Base-by-base conservation (phyloP, 2,113 vertebrate genomes). In the Mormyrus iriodes region DNA sequence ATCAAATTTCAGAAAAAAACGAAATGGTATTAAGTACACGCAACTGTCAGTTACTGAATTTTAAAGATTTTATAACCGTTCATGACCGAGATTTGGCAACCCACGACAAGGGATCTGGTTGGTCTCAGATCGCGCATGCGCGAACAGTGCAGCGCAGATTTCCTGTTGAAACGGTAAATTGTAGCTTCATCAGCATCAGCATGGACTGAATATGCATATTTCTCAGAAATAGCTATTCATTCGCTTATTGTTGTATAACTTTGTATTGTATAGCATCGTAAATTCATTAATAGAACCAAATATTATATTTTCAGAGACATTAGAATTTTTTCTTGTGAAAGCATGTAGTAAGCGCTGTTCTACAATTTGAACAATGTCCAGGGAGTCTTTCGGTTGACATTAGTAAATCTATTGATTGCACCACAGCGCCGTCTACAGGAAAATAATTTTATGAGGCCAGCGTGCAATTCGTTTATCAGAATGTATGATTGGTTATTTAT, bases 401-500 rank as follows among this genome's bases (percentile, higher is more conserved):
- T 49, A 19, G 24, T 79, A 35, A 76, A 88, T 2, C 48, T 83
- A 53, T 51, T 48, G 44, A n/a, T 44, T 82, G 88, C 49, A 83
- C 46, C 15, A 55, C 49, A 88, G 88, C 88, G 49, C 88, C 88
- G 69, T 52, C 88, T 83, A 55, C 69, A 42, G 88, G 69, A 73
- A 42, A 73, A 49, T 73, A 3, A 2, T 7, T 73, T 6, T 49
- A 46, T 19, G 12, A 31, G 44, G 21, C 39, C 19, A 83, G 44
- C 31, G 15, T 35, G 13, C 27, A 73, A 35, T 73, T 73, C 69
- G 17, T 31, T 76, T 76, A 35, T 24, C 27, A 82, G 2, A n/a
- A 24, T 27, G 46, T 15, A 4, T 48, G 19, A n/a, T 31, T 82
- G 17, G 76, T 39, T 39, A 19, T 44, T 58, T 61, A n/a, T n/a